Evolutionary conservation across 2,113 vertebrate species (phyloP), one percentile per base, ranked within the genome.

Genomic region (Myodes glareolus): DNA sequence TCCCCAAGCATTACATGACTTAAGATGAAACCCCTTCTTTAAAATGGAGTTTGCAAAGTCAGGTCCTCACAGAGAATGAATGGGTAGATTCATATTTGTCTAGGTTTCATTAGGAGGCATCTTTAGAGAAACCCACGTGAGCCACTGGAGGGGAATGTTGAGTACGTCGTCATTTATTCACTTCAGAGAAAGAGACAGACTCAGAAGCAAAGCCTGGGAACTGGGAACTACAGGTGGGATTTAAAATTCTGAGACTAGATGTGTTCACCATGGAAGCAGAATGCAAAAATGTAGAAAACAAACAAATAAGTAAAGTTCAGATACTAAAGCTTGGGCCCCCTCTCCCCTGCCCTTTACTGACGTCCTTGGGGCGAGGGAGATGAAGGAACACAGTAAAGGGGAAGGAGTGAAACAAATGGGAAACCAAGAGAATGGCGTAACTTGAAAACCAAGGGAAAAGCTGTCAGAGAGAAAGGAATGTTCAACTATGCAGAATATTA

Each of bases 51-150:
- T 58, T 58, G 55, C 55, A 58, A 58, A 21, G 55, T 58, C 16
- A 58, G 55, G 17, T 17, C 55, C 0, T 58, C 55, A 58, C 17
- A 58, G 55, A 58, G 17, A 17, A 21, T 58, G 55, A 17, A 77
- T 77, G 63, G 45, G 9, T 77, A 77, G 33, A 75, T 27, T 42
- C 17, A 9, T 13, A 78, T 67, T 93, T 95, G 61, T 70, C 95
- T 55, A 88, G 70, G 8, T 91, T 84, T 88, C 70, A 13, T 65
- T 78, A 84, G 72, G 61, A 29, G 16, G 45, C 78, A 12, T 82
- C 13, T 87, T 90, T 82, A 77, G 81, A 96, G 68, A 88, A 58
- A n/a, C 33, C 45, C 63, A 82, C 88, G 58, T 88, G n/a, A 88
- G 31, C 29, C 76, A 50, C 14, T 50, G 45, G 27, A 78, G 45